Base-by-base conservation (phyloP, 2,888 invertebrate species). In the Dicyrtomina minuta region DNA sequence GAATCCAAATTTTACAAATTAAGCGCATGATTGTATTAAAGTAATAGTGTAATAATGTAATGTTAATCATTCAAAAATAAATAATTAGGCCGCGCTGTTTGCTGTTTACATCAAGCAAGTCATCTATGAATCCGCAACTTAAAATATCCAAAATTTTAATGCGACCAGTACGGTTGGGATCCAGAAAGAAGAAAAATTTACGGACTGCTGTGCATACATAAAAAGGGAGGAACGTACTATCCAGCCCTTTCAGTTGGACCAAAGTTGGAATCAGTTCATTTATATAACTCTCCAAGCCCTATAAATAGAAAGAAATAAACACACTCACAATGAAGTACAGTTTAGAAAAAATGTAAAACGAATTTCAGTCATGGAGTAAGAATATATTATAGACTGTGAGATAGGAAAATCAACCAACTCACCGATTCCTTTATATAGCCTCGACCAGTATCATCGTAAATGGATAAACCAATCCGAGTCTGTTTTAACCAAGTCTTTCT, bases 241-340 rank as follows among this genome's bases (percentile, higher is more conserved):
- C 94, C 65, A 97, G 83, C 0, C 93, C 92, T 81, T 94, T 91
- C 3, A 96, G 83, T 66, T 96, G 95, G 0, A 92, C 90, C 46
- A 97, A 83, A 0, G 96, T 94, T 0, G 96, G 96, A 66, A 97
- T 91, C 66, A 97, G 84, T 80, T 97, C 96, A 17, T 90, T 87
- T 78, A 97, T 95, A 81, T 97, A 98, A 82, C 92, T 94, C 82
- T 97, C 96, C 78, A 98, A 84, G 81, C 97, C 96, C 90, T 93
- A 84, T 0, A 83, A 27, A 13, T 56, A 3, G 8, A 56, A 15
- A 27, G 6, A 41, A 13, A 12, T 4, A 51, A n/a, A 20, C 3
- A 51, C 2, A 51, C 22, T 59, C 33, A 44, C 33, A 59, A 17
- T 17, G 27, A 43, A 60, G 12, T 51, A 12, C 12, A 12, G 51